Conservation (phyloP, 2,888 invertebrate species). For the Epistrophella euchroma region DNA sequence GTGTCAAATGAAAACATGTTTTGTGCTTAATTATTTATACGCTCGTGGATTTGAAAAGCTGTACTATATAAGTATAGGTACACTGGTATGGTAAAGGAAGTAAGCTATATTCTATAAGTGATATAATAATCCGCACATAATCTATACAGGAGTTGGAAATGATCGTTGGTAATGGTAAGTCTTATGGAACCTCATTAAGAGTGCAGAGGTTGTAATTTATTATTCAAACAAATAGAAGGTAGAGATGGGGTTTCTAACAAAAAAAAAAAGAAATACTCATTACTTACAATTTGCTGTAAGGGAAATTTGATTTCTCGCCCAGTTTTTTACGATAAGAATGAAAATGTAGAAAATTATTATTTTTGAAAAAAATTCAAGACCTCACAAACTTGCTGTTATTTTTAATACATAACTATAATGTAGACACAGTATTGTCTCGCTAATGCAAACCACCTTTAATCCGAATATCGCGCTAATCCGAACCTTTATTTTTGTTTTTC, state of each 20-base stretch:
- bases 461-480: too few species aligned
- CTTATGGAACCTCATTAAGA: constrained; percentile 14
- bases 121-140: constrained; percentile 29
- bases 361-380: too few species aligned
- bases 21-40: constrained; percentile 46
- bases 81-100: too few species aligned
- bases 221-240: neutral
- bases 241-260: neutral
- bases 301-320: neutral
- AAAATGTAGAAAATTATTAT: neutral
- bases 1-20: constrained; percentile 41
- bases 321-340: neutral
- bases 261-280: neutral
- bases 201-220: constrained; percentile 34
- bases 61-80: neutral
- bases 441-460: too few species aligned
- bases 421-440: too few species aligned
- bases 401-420: too few species aligned
- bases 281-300: neutral
- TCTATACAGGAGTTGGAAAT: constrained; percentile 1
- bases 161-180: neutral
- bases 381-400: too few species aligned
- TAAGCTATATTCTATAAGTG: neutral
- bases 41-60: constrained; percentile 19
- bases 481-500: too few species aligned